Evolutionary conservation across 1,140 invertebrate genomes (phyloP).

Genomic region (Phymorhynchus buccinoides): DNA sequence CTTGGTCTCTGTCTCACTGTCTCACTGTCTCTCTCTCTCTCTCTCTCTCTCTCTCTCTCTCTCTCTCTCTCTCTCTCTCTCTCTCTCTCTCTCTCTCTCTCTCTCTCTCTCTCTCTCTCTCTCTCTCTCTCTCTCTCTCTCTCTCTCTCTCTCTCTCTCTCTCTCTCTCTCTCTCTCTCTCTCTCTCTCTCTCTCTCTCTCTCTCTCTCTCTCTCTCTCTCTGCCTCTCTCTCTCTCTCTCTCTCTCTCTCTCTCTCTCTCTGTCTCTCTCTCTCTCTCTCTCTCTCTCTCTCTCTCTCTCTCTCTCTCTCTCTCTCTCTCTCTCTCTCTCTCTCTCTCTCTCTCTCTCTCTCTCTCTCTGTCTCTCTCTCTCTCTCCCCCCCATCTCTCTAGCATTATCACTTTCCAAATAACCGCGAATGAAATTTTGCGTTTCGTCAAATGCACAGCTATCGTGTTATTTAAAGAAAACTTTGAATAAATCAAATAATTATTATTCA

Average conservation of each 20-base stretch:
- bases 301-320: too few species aligned
- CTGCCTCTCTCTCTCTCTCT: neutral
- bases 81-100: neutral
- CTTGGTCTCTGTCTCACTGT: neutral
- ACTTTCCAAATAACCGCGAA: too few species aligned
- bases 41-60: neutral
- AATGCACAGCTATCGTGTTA: too few species aligned
- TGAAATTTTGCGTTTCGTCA: too few species aligned
- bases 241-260: conserved; percentile 17
- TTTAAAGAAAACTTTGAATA: too few species aligned
- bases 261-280: too few species aligned
- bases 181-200: conserved; percentile 13
- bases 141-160: conserved; percentile 7
- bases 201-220: neutral
- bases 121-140: neutral
- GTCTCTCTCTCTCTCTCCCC: too few species aligned
- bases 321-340: too few species aligned
- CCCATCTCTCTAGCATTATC: too few species aligned
- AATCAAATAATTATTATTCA: too few species aligned
- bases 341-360: too few species aligned
- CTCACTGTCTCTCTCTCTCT: neutral
- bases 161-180: conserved; percentile 8
- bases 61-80: neutral
- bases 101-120: neutral
- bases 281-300: too few species aligned